These are phyloP conservation scores for Rhingia rostrata DNA, from an alignment of 2,888 invertebrate species.

Conservation along the genomic window DNA sequence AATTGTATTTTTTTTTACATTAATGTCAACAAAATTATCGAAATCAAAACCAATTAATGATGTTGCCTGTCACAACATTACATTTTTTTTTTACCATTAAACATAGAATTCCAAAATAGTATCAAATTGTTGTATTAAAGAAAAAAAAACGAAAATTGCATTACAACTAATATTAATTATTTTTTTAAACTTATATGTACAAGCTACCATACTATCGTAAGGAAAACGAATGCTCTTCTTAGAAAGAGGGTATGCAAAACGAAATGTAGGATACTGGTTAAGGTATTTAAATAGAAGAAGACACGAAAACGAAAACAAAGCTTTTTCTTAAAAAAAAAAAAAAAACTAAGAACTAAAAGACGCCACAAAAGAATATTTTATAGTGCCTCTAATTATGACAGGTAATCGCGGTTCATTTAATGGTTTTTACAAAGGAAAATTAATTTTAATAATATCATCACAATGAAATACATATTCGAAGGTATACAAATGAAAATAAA, in stretches of 20 bases:
- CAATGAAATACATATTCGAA: not conserved
- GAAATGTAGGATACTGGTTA: constrained; percentile 13
- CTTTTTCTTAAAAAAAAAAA: not conserved
- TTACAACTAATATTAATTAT: constrained; percentile 13
- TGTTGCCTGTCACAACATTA: constrained; percentile 33
- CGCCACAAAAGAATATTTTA: constrained; percentile 9
- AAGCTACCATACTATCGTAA: constrained; percentile 17
- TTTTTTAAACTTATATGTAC: constrained; percentile 23
- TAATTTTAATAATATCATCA: constrained; percentile 21
- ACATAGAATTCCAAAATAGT: not conserved
- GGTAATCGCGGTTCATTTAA: constrained; percentile 10
- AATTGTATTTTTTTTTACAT: not conserved
- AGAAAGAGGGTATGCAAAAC: constrained; percentile 24
- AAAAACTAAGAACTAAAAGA: constrained; percentile 12
- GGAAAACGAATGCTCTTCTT: constrained; percentile 5
- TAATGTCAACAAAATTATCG: constrained; percentile 31
- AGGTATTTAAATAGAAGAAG: constrained; percentile 14
- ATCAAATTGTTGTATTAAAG: constrained; percentile 8
- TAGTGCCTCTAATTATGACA: constrained; percentile 30
- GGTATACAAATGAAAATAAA: not conserved
- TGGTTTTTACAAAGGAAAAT: constrained; percentile 28
- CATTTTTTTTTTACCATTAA: not conserved
- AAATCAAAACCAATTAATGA: constrained; percentile 52
- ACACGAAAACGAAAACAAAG: constrained; percentile 23
- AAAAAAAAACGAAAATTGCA: constrained; percentile 67